Base-by-base conservation (phyloP, 2,113 vertebrate species). In the Hippocampus abdominalis region DNA sequence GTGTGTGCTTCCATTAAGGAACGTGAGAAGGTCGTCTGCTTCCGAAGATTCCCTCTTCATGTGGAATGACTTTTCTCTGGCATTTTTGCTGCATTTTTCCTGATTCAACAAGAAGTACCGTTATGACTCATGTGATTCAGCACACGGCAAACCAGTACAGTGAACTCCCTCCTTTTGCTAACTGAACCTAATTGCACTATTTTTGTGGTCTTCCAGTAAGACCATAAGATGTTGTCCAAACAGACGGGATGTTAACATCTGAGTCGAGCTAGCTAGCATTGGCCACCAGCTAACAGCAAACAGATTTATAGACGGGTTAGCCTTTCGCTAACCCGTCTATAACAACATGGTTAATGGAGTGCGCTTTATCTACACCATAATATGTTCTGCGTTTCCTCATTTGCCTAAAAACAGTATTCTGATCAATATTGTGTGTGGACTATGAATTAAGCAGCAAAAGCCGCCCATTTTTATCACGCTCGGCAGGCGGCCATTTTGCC, bases 21-120 rank as follows among this genome's bases (percentile, higher is more conserved):
- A 60, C 27, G 57, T 20, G 13, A 36, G 57, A 13, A 73, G 72
- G 78, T 70, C 3, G 20, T 63, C 73, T 71, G 69, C 68, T 68
- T 70, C 70, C 21, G 25, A 54, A 66, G 74, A 57, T 80, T 86
- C 46, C 81, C 66, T 70, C 72, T 75, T 88, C 79, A 81, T 66
- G 76, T 69, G 57, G 82, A 85, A 53, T 82, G 77, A 60, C 87
- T 86, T 77, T 91, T 89, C 74, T 90, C 91, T 81, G 89, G 91
- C 1, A 83, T 87, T 75, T 92, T 90, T 0, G 93, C 91, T 1
- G 81, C 77, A 0, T 79, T 81, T 77, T 87, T 91, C 84, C 68
- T 87, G 27, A 4, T 73, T 25, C 44, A 68, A 69, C 3, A 39
- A 42, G 39, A 44, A 67, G 15, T 13, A 64, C 0, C 0, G 32